These are phyloP conservation scores for Sebastes kiyomatsui DNA, from an alignment of 2,797 vertebrate species.

Conservation along the genomic window DNA sequence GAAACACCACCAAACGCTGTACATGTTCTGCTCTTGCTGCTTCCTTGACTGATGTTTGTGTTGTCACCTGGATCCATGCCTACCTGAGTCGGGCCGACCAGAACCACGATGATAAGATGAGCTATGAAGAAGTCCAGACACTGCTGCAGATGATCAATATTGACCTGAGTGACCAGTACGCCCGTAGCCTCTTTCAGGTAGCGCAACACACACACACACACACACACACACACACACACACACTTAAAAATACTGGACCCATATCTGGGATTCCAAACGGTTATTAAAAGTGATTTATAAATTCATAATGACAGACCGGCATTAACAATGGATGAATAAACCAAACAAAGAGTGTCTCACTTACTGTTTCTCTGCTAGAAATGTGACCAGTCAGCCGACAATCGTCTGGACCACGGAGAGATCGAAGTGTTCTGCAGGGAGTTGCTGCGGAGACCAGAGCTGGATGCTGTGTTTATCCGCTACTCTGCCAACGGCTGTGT, in stretches of 20 bases:
- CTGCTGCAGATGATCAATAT: conserved; percentile 95
- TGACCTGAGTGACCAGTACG: conserved; percentile 90
- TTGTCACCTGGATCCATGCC: conserved; percentile 88
- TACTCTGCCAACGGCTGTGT: conserved; percentile 88
- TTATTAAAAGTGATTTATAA: background rate
- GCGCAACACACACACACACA: no score
- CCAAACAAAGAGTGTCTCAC: background rate
- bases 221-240: no score
- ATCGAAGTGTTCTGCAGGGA: conserved; percentile 92
- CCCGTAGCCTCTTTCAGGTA: conserved; percentile 92
- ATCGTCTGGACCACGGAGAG: conserved; percentile 89
- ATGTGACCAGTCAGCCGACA: conserved; percentile 89
- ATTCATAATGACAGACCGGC: background rate
- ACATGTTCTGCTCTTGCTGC: background rate
- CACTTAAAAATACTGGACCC: background rate
- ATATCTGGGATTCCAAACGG: background rate
- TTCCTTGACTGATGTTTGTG: conserved; percentile 80
- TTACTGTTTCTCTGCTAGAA: conserved; percentile 76
- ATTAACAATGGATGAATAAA: background rate
- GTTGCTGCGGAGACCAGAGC: conserved; percentile 89
- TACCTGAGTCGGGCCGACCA: conserved; percentile 90
- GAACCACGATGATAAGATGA: conserved; percentile 93
- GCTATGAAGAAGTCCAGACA: conserved; percentile 91
- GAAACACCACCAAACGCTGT: background rate
- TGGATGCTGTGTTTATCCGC: conserved; percentile 87